phyloP scores from a whole-genome alignment of 2,888 invertebrate species.

The Perizoma affinitatum region DNA sequence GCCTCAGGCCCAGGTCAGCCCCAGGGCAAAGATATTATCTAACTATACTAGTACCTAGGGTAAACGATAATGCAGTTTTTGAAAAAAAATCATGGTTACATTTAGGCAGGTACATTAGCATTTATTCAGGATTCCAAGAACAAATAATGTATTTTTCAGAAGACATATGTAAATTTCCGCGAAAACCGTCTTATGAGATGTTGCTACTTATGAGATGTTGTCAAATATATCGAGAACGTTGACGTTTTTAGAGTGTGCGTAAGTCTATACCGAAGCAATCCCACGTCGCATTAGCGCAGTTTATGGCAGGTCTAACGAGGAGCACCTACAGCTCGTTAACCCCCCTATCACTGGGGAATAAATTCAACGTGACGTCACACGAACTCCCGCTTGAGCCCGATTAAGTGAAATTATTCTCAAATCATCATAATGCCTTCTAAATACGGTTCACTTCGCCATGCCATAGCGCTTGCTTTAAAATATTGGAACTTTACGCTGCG shows the following conservation, averaged over 20 bases:
- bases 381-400: slow-evolving; percentile 47
- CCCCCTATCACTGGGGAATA: slow-evolving; percentile 65
- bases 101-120: no score
- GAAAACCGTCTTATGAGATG: slow-evolving; percentile 25
- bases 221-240: slow-evolving; percentile 41
- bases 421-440: slow-evolving; percentile 42
- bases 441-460: slow-evolving; percentile 48
- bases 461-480: slow-evolving; percentile 48
- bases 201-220: slow-evolving; percentile 29
- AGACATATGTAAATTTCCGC: slow-evolving; percentile 14
- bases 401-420: slow-evolving; percentile 49
- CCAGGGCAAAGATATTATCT: no score
- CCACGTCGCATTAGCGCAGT: slow-evolving; percentile 65
- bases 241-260: slow-evolving; percentile 40
- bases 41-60: no score
- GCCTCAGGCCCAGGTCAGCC: no score
- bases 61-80: no score
- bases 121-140: no score
- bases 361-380: slow-evolving; percentile 59
- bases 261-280: slow-evolving; percentile 52
- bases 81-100: no score
- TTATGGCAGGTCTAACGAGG: slow-evolving; percentile 67
- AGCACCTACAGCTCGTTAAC: slow-evolving; percentile 70
- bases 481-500: slow-evolving; percentile 46
- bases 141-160: no score